phyloP scores from a whole-genome alignment of 2,888 invertebrate species.

The Anoplius nigerrimus region DNA sequence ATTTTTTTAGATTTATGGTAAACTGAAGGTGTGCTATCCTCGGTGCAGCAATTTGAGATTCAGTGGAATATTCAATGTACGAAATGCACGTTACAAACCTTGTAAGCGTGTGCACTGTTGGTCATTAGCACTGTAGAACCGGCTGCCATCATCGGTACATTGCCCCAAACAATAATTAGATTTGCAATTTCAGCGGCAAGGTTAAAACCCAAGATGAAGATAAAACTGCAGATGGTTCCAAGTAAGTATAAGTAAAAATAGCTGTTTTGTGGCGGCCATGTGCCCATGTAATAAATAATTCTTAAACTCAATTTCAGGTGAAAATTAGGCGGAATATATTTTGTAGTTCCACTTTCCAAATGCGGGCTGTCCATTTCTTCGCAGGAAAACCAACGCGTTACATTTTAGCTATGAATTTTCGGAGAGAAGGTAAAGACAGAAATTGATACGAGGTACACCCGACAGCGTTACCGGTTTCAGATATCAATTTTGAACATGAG shows the following conservation, averaged over 20 bases:
- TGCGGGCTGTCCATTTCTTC: too few relatives aligned
- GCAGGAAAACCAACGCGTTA: too few relatives aligned
- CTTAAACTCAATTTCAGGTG: slow-evolving; percentile 56
- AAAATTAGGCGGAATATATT: slow-evolving; percentile 47
- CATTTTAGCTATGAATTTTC: too few relatives aligned
- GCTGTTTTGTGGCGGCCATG: slow-evolving; percentile 53
- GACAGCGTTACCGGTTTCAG: too few relatives aligned
- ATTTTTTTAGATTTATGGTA: too few relatives aligned
- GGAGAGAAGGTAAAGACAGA: too few relatives aligned
- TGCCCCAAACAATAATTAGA: slow-evolving; percentile 49
- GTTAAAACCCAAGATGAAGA: slow-evolving; percentile 52
- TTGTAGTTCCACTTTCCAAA: too few relatives aligned
- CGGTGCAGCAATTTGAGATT: too few relatives aligned
- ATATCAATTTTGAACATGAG: too few relatives aligned
- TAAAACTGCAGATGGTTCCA: slow-evolving; percentile 46
- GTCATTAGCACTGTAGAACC: slow-evolving; percentile 60
- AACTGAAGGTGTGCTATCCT: too few relatives aligned
- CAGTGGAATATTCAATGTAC: background rate
- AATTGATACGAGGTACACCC: too few relatives aligned
- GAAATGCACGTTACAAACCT: slow-evolving; percentile 43
- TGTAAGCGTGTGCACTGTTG: slow-evolving; percentile 55
- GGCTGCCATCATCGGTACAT: slow-evolving; percentile 50
- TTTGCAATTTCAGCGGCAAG: slow-evolving; percentile 51
- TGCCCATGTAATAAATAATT: slow-evolving; percentile 60
- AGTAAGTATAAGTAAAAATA: slow-evolving; percentile 41